Evolutionary conservation across 2,113 vertebrate genomes (phyloP).

Genomic region (Bos javanicus): DNA sequence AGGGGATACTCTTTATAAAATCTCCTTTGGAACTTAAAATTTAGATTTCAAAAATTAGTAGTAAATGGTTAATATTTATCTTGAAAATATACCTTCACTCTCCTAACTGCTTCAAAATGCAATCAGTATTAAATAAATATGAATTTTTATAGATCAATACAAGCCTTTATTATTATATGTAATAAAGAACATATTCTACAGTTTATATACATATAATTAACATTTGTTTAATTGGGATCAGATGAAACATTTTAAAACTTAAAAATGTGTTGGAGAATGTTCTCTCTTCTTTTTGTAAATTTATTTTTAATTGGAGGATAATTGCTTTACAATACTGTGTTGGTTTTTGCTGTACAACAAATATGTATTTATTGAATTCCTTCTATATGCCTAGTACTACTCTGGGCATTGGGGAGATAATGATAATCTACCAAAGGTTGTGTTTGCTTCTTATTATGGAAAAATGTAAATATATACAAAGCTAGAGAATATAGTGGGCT

Average conservation of each 20-base stretch:
- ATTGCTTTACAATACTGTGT: not conserved
- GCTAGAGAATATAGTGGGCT: not conserved
- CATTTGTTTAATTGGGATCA: not conserved
- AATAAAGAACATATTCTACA: not conserved
- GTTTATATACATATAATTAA: not conserved
- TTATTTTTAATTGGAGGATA: not conserved
- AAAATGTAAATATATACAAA: not conserved
- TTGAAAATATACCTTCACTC: not conserved
- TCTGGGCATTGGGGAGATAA: not conserved
- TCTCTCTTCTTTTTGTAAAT: not conserved
- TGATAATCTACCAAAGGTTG: not conserved
- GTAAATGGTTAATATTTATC: conserved; percentile 10
- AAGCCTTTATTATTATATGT: not conserved
- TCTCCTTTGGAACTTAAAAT: not conserved
- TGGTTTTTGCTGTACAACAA: not conserved
- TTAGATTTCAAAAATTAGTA: not conserved
- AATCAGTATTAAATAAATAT: not conserved
- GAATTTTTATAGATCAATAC: not conserved
- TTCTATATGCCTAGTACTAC: not conserved
- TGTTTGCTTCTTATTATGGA: not conserved
- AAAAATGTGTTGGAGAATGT: not conserved
- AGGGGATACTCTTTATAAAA: not conserved
- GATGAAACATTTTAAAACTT: not conserved
- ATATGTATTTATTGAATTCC: not conserved
- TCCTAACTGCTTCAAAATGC: not conserved